Base-by-base conservation (phyloP, 1,140 invertebrate genomes). In the Aphaenogaster floridana region DNA sequence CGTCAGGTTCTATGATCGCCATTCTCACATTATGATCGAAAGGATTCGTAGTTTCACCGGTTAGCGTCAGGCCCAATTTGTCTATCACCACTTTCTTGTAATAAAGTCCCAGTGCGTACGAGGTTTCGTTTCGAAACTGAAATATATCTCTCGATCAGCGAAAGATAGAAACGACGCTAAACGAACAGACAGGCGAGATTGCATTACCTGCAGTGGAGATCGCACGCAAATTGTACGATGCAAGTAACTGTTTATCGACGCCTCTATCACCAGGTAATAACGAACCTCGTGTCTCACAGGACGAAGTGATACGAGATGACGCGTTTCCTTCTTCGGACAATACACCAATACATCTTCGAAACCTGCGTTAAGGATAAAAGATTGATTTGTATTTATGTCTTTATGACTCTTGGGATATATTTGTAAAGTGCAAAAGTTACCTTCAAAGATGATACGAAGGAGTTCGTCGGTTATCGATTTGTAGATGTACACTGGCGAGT, bases 71-170 rank as follows among this genome's bases (percentile, higher is more conserved):
- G 61, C 96, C 96, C 8, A 97, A 92, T 84, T 97, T 96, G 94
- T 97, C 96, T 34, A 98, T 93, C 39, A 97, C 96, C 11, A 97
- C 96, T 68, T 97, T 97, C 88, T 97, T 97, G 93, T 98, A 98
- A 90, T 97, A 97, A 54, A 98, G 94, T 77, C 97, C 97, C 34
- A 98, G 93, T 0, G 97, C 96, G 90, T 97, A 97, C 1, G 97
- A 97, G 7, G 98, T 97, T 92, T 98, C 97, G 94, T 98, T 98
- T 90, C 96, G 95, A 57, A 98, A 96, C 97, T 98, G 92, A 66
- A 94, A 90, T 42, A 42, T 64, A 39, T 34, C 5, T 42, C 4
- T 45, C n/a, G 7, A 54, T 79, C 1, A 36, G 48, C 2, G 6
- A 13, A 48, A 36, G 11, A 15, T 36, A 6, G 21, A 11, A 63